Evolutionary conservation across 2,888 invertebrate genomes (phyloP).

Genomic region (Orthosia incerta): DNA sequence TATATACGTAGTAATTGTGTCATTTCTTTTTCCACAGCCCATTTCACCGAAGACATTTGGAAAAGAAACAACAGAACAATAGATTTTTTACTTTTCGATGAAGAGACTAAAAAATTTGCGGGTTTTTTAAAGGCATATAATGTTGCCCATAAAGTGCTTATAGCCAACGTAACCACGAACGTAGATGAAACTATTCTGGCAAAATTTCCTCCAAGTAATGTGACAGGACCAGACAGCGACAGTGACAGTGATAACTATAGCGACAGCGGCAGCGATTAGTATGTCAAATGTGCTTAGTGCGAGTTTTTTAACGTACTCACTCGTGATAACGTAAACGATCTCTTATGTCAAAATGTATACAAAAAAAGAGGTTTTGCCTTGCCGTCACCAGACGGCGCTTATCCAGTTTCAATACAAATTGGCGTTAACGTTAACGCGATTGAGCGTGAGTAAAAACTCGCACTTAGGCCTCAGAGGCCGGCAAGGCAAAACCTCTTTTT

Average conservation of each 20-base stretch:
- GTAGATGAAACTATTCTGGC: slow-evolving; percentile 31
- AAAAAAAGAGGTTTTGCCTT: too few relatives aligned
- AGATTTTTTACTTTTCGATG: slow-evolving; percentile 38
- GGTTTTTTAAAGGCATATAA: slow-evolving; percentile 19
- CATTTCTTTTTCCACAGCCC: slow-evolving; percentile 31
- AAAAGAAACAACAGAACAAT: slow-evolving; percentile 47
- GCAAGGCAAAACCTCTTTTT: too few relatives aligned
- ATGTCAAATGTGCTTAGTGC: too few relatives aligned
- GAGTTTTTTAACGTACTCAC: too few relatives aligned
- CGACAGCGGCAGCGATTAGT: background rate
- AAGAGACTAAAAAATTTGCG: background rate
- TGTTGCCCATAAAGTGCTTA: slow-evolving; percentile 25
- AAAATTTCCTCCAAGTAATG: slow-evolving; percentile 36
- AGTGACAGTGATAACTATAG: background rate
- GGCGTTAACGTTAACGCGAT: too few relatives aligned
- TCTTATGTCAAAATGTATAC: too few relatives aligned
- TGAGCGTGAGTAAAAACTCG: too few relatives aligned
- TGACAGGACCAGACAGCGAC: background rate
- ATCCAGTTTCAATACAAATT: too few relatives aligned
- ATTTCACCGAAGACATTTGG: slow-evolving; percentile 53
- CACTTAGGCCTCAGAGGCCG: too few relatives aligned
- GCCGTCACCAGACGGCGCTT: too few relatives aligned
- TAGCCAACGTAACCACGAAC: slow-evolving; percentile 14
- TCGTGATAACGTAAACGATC: too few relatives aligned
- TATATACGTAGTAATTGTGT: background rate